Evolutionary conservation across 2,113 vertebrate species (phyloP), one percentile per base, ranked within the genome.

Genomic region (Pipa parva): DNA sequence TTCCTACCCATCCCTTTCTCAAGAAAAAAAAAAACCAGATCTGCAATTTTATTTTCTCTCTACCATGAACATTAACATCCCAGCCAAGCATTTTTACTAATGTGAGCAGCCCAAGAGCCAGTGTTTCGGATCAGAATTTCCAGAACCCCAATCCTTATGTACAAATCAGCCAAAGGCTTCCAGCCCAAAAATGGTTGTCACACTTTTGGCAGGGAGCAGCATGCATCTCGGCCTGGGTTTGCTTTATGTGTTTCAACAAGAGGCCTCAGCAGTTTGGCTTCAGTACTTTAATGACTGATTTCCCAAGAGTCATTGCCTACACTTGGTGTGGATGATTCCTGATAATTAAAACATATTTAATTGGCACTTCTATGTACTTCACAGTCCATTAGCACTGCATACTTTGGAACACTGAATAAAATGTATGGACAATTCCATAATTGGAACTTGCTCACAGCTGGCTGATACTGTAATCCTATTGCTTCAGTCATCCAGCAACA

Each of bases 81-180:
- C 11, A 20, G 63, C 65, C 65, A 68, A 50, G 49, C 46, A 5
- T 48, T 59, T 59, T n/a, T 68, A 55, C 65, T 68, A 51, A 59
- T 52, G 36, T 31, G 64, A 50, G 59, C 64, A 49, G 42, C 21
- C 24, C 3, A 7, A 22, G 22, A 50, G 45, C 56, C 55, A 59
- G 45, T n/a, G 7, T 27, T 50, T 36, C 8, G 51, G n/a, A 50
- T 68, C 65, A 68, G 45, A 59, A 26, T 68, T 68, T 68, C 65
- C 65, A 59, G 45, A 26, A 12, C 29, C n/a, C 10, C 6, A 26
- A n/a, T 37, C 31, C 17, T n/a, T 22, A 50, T 50, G 20, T 20
- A n/a, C 3, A 29, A 18, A 50, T 26, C 60, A 37, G 21, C 61
- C 46, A 63, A 15, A 22, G 51, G 12, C 55, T 25, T 11, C 22